phyloP scores from a whole-genome alignment of 2,888 invertebrate genomes.

The Biston betularia region DNA sequence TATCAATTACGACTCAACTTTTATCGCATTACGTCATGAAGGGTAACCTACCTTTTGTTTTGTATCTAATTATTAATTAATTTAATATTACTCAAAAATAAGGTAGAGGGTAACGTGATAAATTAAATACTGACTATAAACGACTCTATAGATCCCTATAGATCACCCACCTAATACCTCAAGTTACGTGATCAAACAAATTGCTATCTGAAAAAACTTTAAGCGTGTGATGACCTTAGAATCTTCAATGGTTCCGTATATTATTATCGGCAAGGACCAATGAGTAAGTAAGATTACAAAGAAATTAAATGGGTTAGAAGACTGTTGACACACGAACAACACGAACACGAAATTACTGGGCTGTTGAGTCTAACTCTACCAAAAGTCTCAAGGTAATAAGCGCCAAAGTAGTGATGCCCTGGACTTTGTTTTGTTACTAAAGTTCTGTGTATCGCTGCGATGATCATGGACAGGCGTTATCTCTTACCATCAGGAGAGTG shows the following conservation, averaged over 20 bases:
- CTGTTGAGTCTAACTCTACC: no score
- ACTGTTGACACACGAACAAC: no score
- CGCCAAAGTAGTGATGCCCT: no score
- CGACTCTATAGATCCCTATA: conserved; percentile 29
- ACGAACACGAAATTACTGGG: no score
- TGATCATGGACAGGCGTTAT: no score
- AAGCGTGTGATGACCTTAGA: neutral
- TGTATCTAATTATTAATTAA: conserved; percentile 32
- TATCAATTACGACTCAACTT: conserved; percentile 6
- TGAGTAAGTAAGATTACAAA: no score
- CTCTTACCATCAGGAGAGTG: no score
- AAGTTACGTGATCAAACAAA: conserved; percentile 13
- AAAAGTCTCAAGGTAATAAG: no score
- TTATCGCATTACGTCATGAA: no score
- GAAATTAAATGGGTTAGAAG: no score
- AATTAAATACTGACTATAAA: conserved; percentile 16
- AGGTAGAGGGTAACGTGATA: conserved; percentile 12
- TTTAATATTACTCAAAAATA: conserved; percentile 17
- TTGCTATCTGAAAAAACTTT: neutral
- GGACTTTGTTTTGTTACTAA: no score
- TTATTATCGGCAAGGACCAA: neutral
- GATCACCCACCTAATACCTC: conserved; percentile 30
- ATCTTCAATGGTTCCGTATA: conserved; percentile 5
- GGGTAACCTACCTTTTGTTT: conserved; percentile 3
- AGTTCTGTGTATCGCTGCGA: no score